A percentile compares a stretch with the other conserved stretches of the same genome.
Conservation (phyloP, 2,797 vertebrate genomes). For the Chelidonichthys spinosus region DNA sequence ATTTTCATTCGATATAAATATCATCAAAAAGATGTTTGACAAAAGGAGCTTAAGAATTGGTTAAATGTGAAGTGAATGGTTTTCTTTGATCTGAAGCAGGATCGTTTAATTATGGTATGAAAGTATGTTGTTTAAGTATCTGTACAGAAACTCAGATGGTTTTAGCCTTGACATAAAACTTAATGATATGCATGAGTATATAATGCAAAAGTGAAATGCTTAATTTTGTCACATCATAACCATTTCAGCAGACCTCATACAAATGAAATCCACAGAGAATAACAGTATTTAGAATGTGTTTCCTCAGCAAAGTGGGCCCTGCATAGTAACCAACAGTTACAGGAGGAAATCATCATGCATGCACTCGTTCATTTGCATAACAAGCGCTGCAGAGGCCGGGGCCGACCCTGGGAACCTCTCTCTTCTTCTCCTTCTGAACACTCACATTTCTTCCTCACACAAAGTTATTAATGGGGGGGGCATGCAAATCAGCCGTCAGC, state of each 20-base stretch:
- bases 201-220: neutral
- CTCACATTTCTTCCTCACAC: neutral
- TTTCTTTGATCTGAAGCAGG: no score
- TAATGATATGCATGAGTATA: neutral
- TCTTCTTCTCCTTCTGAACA: constrained; percentile 20
- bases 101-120: no score
- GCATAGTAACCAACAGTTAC: constrained; percentile 73
- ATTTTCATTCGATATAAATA: no score
- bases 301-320: constrained; percentile 16
- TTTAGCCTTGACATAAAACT: neutral
- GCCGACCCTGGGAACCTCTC: constrained; percentile 43
- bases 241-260: neutral
- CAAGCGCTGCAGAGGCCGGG: constrained; percentile 49
- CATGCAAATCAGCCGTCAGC: constrained; percentile 39
- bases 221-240: neutral
- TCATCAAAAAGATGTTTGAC: no score
- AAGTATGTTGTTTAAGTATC: neutral
- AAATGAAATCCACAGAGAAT: neutral
- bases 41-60: neutral
- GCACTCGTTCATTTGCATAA: constrained; percentile 76
- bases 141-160: neutral
- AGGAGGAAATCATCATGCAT: constrained; percentile 68
- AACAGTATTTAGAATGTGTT: neutral
- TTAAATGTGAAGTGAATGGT: no score
- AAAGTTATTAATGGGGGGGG: constrained; percentile 45